phyloP scores from a whole-genome alignment of 2,797 vertebrate genomes.

The Vipera latastei region DNA sequence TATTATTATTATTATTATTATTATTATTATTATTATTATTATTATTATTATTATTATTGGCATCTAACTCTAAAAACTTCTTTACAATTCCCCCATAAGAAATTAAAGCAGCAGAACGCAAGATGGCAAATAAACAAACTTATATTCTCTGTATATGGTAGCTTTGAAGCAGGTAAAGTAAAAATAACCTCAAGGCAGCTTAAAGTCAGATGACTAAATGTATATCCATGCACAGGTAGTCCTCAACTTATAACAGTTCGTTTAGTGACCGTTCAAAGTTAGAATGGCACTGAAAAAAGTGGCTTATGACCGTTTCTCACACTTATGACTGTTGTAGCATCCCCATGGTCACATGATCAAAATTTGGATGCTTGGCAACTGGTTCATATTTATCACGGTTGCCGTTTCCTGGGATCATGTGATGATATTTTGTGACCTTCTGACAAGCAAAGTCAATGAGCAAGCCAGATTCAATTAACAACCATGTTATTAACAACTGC shows the following conservation, averaged over 20 bases:
- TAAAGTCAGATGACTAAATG: background rate
- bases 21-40: background rate
- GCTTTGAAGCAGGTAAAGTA: background rate
- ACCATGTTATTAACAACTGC: background rate
- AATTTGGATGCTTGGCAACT: background rate
- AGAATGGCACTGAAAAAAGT: background rate
- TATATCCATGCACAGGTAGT: background rate
- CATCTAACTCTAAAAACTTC: background rate
- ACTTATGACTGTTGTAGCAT: background rate
- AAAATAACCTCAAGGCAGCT: background rate
- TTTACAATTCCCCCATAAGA: background rate
- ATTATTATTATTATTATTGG: background rate
- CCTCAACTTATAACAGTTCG: background rate
- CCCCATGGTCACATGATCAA: background rate
- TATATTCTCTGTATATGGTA: background rate
- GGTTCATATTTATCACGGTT: background rate
- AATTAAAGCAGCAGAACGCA: background rate
- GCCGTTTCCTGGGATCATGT: background rate
- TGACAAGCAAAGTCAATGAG: background rate
- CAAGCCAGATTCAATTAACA: background rate
- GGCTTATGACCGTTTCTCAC: background rate
- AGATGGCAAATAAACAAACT: background rate
- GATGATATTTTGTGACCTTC: background rate
- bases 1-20: background rate
- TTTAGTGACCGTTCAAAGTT: background rate